A percentile compares a stretch with the other conserved stretches of the same genome.
Evolutionary conservation across 2,113 vertebrate genomes (phyloP).

Genomic region (Struthidea cinerea): DNA sequence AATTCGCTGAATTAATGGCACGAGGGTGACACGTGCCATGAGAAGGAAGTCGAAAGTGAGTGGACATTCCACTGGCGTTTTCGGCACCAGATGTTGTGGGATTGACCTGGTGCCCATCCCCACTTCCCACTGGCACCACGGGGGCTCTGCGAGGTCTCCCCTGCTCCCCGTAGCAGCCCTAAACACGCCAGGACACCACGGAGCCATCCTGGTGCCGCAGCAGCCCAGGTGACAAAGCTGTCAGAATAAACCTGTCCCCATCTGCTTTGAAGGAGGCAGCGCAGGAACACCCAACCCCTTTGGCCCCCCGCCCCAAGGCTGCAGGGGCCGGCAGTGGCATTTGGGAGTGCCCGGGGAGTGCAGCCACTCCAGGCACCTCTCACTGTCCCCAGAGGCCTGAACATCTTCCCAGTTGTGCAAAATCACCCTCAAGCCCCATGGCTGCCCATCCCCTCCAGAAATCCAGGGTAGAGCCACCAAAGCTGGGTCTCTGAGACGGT

Average conservation of each 20-base stretch:
- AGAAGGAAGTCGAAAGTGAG: background rate
- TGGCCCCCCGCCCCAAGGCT: background rate
- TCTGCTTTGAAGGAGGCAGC: background rate
- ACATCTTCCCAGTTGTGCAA: fast-evolving
- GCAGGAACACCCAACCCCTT: background rate
- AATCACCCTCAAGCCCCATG: fast-evolving
- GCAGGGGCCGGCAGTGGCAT: background rate
- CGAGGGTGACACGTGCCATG: fast-evolving
- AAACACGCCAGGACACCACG: background rate
- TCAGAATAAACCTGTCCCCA: background rate
- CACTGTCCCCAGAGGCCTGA: fast-evolving
- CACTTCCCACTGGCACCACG: background rate
- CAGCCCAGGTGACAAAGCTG: background rate
- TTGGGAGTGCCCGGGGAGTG: background rate
- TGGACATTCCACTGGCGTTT: fast-evolving
- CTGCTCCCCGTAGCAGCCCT: background rate
- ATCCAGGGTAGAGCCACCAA: background rate
- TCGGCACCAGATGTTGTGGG: background rate
- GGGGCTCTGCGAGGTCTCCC: background rate
- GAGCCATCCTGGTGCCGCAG: fast-evolving
- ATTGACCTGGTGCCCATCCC: background rate
- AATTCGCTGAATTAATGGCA: fast-evolving
- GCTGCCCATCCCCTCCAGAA: background rate
- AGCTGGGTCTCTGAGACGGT: background rate
- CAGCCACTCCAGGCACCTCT: background rate